These are phyloP conservation scores for Ischnura elegans DNA, from an alignment of 2,888 invertebrate genomes.

Conservation along the genomic window DNA sequence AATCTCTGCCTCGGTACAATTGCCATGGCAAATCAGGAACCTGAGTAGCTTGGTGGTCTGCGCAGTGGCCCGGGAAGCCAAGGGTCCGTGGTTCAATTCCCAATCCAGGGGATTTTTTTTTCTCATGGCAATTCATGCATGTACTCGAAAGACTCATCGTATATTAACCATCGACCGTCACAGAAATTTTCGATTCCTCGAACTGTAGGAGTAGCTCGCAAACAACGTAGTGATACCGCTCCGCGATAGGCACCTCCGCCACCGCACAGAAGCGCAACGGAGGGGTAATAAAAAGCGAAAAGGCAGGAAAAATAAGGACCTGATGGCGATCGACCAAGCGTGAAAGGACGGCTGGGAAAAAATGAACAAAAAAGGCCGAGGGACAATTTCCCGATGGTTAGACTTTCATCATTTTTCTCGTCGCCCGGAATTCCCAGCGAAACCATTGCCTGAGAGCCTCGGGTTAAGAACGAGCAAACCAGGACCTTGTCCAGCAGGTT, in stretches of 20 bases:
- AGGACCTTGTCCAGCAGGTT: background rate
- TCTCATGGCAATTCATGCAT: no score
- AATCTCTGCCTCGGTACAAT: no score
- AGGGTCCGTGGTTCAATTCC: no score
- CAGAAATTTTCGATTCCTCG: no score
- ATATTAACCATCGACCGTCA: no score
- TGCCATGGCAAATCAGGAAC: no score
- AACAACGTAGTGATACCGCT: background rate
- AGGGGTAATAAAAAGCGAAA: background rate
- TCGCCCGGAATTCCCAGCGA: background rate
- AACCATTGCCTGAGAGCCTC: background rate
- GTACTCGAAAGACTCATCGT: no score
- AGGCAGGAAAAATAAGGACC: background rate
- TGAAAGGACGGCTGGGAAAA: background rate
- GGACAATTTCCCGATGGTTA: background rate
- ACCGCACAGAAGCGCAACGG: slow-evolving; percentile 3
- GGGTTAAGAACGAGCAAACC: background rate
- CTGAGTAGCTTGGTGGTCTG: no score
- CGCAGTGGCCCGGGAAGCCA: no score
- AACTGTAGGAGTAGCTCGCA: no score
- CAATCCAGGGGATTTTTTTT: no score
- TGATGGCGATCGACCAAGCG: background rate
- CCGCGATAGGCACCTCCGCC: background rate
- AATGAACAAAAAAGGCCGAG: background rate
- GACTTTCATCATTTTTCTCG: background rate